Evolutionary conservation across 2,888 invertebrate species (phyloP).

Genomic region (Lamproptera curius): DNA sequence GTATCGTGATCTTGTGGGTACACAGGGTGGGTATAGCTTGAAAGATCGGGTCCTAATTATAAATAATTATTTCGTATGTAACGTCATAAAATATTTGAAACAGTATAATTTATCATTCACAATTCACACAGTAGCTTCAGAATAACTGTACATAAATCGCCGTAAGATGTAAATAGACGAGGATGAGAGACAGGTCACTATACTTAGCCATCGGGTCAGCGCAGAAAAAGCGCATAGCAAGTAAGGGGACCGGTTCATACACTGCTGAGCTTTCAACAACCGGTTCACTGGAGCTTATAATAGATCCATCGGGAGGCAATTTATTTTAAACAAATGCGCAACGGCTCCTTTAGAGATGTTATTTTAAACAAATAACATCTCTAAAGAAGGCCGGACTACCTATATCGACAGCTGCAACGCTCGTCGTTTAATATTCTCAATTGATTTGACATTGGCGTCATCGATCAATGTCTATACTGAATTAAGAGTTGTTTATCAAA

Average conservation of each 20-base stretch:
- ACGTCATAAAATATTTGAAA: too few relatives aligned
- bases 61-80: too few relatives aligned
- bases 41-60: too few relatives aligned
- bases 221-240: slow-evolving; percentile 13
- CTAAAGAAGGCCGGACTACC: slow-evolving; percentile 4
- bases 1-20: too few relatives aligned
- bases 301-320: slow-evolving; percentile 7
- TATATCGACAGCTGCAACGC: slow-evolving; percentile 26
- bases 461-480: slow-evolving; percentile 42
- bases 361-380: too few relatives aligned
- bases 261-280: slow-evolving; percentile 8
- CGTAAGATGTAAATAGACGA: background rate
- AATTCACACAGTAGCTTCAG: too few relatives aligned
- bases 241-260: slow-evolving; percentile 1
- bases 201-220: slow-evolving; percentile 13
- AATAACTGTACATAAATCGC: too few relatives aligned
- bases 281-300: slow-evolving; percentile 10
- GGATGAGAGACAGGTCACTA: slow-evolving; percentile 6
- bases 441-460: slow-evolving; percentile 62
- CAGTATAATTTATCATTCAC: too few relatives aligned
- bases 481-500: slow-evolving; percentile 29
- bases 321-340: slow-evolving; percentile 7
- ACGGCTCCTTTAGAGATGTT: too few relatives aligned
- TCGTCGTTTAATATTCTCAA: slow-evolving; percentile 46
- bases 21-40: too few relatives aligned